phyloP scores from a whole-genome alignment of 2,113 vertebrate genomes.

The Crotalus helleri region DNA sequence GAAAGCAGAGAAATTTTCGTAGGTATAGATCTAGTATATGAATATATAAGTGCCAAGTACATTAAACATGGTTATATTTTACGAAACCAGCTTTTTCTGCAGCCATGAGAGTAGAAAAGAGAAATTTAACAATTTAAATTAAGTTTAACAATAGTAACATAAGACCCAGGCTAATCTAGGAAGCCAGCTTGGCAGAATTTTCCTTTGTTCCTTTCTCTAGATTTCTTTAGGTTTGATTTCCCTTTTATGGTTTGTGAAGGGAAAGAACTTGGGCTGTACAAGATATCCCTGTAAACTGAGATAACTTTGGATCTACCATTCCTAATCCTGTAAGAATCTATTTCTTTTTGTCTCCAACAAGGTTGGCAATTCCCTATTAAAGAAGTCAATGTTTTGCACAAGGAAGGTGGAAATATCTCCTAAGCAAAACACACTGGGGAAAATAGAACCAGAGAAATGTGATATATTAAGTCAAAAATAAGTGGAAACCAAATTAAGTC shows the following conservation, averaged over 20 bases:
- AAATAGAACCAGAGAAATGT: not conserved
- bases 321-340: not conserved
- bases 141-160: not conserved
- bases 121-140: not conserved
- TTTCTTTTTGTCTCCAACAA: not conserved
- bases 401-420: not conserved
- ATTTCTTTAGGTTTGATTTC: not conserved
- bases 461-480: not conserved
- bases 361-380: not conserved
- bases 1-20: not conserved
- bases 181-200: not conserved
- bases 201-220: not conserved
- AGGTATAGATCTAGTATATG: not conserved
- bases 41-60: not conserved
- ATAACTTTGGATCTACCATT: not conserved
- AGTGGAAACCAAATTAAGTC: not conserved
- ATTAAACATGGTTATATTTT: not conserved
- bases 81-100: not conserved
- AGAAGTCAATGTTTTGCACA: not conserved
- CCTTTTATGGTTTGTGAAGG: not conserved
- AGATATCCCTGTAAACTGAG: not conserved
- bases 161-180: not conserved
- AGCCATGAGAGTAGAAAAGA: not conserved
- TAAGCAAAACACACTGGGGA: not conserved
- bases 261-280: not conserved